Conservation (phyloP, 2,113 vertebrate genomes). For the Tachysurus fulvidraco region DNA sequence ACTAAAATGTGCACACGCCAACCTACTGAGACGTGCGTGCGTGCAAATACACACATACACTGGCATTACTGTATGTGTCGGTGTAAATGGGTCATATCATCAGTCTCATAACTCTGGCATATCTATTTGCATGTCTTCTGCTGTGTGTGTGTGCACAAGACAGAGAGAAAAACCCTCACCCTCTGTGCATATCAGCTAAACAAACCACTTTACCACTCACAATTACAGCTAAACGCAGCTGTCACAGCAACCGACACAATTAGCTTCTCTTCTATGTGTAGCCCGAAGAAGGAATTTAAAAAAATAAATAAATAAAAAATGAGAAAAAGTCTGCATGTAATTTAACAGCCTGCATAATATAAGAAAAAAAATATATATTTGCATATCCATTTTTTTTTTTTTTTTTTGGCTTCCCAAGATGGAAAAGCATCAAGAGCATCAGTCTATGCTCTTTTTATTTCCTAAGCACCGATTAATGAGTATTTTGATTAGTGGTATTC, state of each 20-base stretch:
- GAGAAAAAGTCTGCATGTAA: constrained; percentile 45
- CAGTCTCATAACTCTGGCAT: constrained; percentile 60
- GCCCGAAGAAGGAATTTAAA: constrained; percentile 4
- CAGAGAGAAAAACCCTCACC: constrained; percentile 48
- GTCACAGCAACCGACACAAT: constrained; percentile 51
- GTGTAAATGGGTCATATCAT: constrained; percentile 56
- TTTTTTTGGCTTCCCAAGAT: constrained; percentile 37
- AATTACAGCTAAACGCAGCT: constrained; percentile 64
- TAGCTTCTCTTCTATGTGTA: constrained; percentile 31
- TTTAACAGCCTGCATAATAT: constrained; percentile 29
- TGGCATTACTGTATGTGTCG: not conserved
- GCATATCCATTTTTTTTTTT: constrained; percentile 24
- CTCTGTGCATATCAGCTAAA: constrained; percentile 47
- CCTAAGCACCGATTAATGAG: constrained; percentile 20
- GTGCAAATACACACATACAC: not conserved
- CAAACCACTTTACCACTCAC: constrained; percentile 60
- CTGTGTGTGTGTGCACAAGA: constrained; percentile 6
- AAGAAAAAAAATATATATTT: constrained; percentile 36
- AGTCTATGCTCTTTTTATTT: not conserved
- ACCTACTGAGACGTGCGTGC: constrained; percentile 6
- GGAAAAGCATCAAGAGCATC: constrained; percentile 23
- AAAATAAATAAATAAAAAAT: not conserved
- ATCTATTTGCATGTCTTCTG: constrained; percentile 45
- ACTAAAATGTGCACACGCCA: not conserved
- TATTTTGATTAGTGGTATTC: constrained; percentile 35